A percentile compares a stretch with the other conserved stretches of the same genome.
Conservation (phyloP, 2,797 vertebrate genomes). For the Crax fasciolata region DNA sequence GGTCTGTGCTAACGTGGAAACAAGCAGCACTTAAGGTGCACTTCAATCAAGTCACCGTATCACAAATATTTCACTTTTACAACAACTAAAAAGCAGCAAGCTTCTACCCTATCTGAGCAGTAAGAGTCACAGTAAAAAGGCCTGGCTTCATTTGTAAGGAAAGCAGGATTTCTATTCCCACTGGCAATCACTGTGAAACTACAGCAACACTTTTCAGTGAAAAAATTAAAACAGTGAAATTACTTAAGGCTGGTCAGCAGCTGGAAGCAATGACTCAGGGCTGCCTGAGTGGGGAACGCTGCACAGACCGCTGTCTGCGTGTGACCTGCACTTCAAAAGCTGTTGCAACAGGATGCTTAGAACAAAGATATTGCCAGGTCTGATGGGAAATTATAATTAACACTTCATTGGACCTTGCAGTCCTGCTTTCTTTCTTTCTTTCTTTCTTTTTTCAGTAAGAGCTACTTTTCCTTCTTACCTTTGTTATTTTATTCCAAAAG, state of each 20-base stretch:
- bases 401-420: background rate
- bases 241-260: constrained; percentile 8
- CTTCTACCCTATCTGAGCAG: background rate
- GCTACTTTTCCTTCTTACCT: background rate
- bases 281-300: background rate
- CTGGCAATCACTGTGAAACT: background rate
- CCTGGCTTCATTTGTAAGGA: background rate
- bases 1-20: background rate
- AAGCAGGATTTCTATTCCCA: background rate
- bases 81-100: background rate
- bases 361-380: background rate
- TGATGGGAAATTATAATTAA: background rate
- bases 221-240: constrained; percentile 19
- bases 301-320: background rate
- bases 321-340: background rate
- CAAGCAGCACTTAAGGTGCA: background rate
- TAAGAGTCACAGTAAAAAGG: background rate
- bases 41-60: background rate
- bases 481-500: background rate
- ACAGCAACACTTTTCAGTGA: constrained; percentile 29
- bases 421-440: background rate
- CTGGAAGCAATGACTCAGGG: constrained; percentile 35
- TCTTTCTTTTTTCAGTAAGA: background rate
- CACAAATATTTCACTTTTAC: background rate
- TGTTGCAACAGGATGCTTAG: background rate